Base-by-base conservation (phyloP, 2,888 invertebrate species). In the Melolontha melolontha region DNA sequence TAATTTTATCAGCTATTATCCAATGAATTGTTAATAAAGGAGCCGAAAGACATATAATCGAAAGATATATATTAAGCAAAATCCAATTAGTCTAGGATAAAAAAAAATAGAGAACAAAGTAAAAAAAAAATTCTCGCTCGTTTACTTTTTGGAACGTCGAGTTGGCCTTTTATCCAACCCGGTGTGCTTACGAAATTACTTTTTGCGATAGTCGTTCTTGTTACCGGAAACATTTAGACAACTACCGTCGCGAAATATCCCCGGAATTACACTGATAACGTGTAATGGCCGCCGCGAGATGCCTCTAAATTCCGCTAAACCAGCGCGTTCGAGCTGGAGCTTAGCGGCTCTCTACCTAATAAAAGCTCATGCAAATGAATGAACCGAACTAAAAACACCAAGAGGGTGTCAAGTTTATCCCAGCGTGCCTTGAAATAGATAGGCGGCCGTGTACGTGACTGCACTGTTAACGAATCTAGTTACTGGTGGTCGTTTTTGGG, bases 281-380 rank as follows among this genome's bases (percentile, higher is more conserved):
- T 76, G 78, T 78, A 81, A 80, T 78, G 79, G 77, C 75, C 72
- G 78, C 79, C 79, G 76, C 79, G 79, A 79, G 80, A 79, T 78
- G 80, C 77, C 75, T 81, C 75, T 75, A 78, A 81, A 80, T 81
- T 80, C 77, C 78, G 76, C 77, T 78, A 79, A 79, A 79, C 79
- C 78, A 76, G 76, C 79, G 79, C 77, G 77, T 78, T 77, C 75
- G 52, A 69, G 73, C 73, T 68, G 69, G 64, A 74, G 74, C 75
- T 74, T 75, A 70, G 54, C 72, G 71, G 69, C 66, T 64, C 73
- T 73, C 70, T 64, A 68, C 77, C 77, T 79, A 80, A 80, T 79
- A 79, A 75, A 77, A 78, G 77, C 76, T 78, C 77, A 81, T 81
- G 80, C 80, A 81, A 81, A 81, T 81, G 81, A 80, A 79, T 70